Evolutionary conservation across 2,797 vertebrate species (phyloP).

Genomic region (Antennarius maculatus): DNA sequence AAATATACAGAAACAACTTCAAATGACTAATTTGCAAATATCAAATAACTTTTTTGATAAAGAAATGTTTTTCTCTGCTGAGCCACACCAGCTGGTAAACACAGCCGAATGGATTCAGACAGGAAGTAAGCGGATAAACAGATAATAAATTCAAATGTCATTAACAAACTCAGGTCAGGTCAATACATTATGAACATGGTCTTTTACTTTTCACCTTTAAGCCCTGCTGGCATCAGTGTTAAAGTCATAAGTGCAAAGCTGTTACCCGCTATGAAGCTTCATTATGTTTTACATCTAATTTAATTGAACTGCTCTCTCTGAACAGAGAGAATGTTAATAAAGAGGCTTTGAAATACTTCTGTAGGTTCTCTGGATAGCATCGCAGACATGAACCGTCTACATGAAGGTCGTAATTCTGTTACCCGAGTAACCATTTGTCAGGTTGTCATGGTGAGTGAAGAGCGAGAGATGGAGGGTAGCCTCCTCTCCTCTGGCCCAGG

Average conservation of each 20-base stretch:
- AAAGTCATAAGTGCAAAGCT: constrained; percentile 49
- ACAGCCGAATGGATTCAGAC: constrained; percentile 25
- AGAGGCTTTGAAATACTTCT: constrained; percentile 10
- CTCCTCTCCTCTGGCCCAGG: constrained; percentile 54
- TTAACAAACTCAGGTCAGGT: constrained; percentile 66
- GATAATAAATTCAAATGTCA: constrained; percentile 56
- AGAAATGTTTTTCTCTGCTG: background rate
- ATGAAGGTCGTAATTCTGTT: constrained; percentile 64
- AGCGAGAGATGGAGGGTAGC: constrained; percentile 26
- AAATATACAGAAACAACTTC: no score
- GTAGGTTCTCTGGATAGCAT: constrained; percentile 43
- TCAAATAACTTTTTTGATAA: no score
- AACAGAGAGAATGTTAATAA: constrained; percentile 14
- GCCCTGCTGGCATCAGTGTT: constrained; percentile 32
- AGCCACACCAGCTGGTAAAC: constrained; percentile 9
- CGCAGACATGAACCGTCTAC: constrained; percentile 46
- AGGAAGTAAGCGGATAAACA: constrained; percentile 50
- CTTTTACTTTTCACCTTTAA: constrained; percentile 16
- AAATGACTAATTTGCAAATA: no score
- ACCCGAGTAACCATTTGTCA: constrained; percentile 67
- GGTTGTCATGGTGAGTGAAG: constrained; percentile 63
- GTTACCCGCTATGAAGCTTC: constrained; percentile 65
- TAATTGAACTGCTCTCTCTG: constrained; percentile 60
- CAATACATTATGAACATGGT: constrained; percentile 45
- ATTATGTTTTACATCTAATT: constrained; percentile 80